Conservation (phyloP, 2,113 vertebrate genomes). For the Micromys minutus region DNA sequence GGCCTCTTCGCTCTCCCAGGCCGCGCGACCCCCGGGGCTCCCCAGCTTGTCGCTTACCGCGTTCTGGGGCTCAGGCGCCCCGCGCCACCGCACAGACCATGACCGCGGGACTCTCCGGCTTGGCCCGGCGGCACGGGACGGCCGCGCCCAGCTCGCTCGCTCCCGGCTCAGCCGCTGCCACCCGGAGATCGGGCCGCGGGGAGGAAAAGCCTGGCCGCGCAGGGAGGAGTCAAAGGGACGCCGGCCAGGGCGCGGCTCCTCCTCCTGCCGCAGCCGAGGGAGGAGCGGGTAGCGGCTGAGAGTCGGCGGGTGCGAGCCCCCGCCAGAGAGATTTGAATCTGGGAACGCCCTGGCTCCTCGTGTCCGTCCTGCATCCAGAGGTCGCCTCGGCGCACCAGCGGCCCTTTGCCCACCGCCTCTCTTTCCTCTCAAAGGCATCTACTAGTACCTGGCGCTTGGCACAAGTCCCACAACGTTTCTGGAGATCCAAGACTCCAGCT, state of each 20-base stretch:
- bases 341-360: neutral
- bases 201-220: constrained; percentile 60
- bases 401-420: too few species aligned
- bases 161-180: constrained; percentile 46
- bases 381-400: neutral
- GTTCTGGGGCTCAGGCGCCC: constrained; percentile 62
- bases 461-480: accelerated
- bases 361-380: neutral
- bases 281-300: neutral
- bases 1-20: constrained; percentile 59
- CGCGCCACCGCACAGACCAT: constrained; percentile 51
- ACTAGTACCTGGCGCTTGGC: neutral
- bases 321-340: constrained; percentile 22
- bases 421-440: too few species aligned
- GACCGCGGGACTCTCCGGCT: constrained; percentile 42
- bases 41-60: constrained; percentile 49
- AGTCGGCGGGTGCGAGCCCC: neutral
- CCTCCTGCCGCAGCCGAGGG: constrained; percentile 21
- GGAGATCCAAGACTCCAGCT: neutral
- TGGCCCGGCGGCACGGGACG: constrained; percentile 36
- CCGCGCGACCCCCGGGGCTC: neutral
- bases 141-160: constrained; percentile 65
- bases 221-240: constrained; percentile 74
- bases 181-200: constrained; percentile 43
- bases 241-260: constrained; percentile 67